Evolutionary conservation across 2,113 vertebrate species (phyloP), one percentile per base, ranked within the genome.

Genomic region (Chlamydotis undulata): DNA sequence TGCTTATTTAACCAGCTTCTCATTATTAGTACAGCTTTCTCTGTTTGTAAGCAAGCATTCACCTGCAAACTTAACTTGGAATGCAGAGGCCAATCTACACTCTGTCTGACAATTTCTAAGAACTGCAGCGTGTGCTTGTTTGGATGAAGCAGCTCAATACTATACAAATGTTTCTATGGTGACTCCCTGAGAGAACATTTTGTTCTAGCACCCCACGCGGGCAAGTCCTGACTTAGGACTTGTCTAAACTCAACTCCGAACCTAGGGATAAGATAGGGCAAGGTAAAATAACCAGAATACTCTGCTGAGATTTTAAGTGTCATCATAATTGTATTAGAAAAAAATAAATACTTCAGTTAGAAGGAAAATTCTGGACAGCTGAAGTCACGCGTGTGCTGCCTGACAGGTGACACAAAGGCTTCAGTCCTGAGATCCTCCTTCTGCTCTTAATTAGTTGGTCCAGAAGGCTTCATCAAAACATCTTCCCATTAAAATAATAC

Each of bases 131-230:
- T 45, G n/a, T 55, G 63, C 63, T 50, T 0, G 0, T 79, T 87
- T 61, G 64, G 83, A 37, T 75, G 67, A 86, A 90, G 88, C 76
- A 77, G 70, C 60, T 88, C 71, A 69, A 53, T 45, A 79, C 29
- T 68, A 37, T 59, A n/a, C 47, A 43, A 55, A 60, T 37, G 85
- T 95, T 95, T 94, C 94, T 96, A 82, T 84, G 65, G 92, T 45
- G 80, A 95, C 22, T 77, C 21, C 33, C 47, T 3, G 10, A 68
- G 21, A 84, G 83, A 92, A 91, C 90, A 87, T 84, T 93, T 87
- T 92, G 77, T 95, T 89, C 83, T 33, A 76, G 26, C 53, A 82
- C 49, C 69, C 39, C 77, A 73, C 3, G 1, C 1, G 24, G 73
- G 81, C 64, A 89, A 87, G 77, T 28, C 61, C 83, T 76, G 53